Conservation (phyloP, 2,888 invertebrate species). For the Plusia festucae region DNA sequence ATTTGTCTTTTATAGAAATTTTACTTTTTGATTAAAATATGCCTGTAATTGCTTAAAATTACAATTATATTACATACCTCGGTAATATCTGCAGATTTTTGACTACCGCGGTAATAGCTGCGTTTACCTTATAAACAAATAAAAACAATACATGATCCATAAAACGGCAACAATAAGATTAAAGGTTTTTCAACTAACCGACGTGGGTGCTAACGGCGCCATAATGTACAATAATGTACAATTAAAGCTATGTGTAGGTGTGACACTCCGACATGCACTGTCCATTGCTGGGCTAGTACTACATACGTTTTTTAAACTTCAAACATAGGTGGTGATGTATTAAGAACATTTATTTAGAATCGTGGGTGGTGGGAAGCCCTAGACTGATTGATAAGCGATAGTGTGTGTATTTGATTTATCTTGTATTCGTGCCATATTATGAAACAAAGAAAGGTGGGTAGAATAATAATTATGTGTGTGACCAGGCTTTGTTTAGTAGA, state of each 20-base stretch:
- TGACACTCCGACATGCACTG: conserved; percentile 50
- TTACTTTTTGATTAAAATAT: no score
- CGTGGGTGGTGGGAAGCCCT: conserved; percentile 48
- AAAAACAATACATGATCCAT: conserved; percentile 34
- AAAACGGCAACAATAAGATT: conserved; percentile 32
- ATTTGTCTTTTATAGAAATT: no score
- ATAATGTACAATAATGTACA: conserved; percentile 57
- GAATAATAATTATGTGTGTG: conserved; percentile 12
- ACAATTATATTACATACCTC: no score
- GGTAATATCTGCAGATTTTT: no score
- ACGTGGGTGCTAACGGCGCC: conserved; percentile 71
- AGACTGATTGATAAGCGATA: conserved; percentile 57
- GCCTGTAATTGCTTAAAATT: no score
- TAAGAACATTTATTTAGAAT: conserved; percentile 5
- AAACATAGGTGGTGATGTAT: conserved; percentile 25
- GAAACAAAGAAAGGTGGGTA: conserved; percentile 41
- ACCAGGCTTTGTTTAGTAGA: not conserved
- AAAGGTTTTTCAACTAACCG: conserved; percentile 35
- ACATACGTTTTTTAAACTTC: no score
- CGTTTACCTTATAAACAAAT: conserved; percentile 30
- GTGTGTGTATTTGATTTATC: conserved; percentile 24
- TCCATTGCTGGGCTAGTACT: conserved; percentile 16
- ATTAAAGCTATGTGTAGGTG: conserved; percentile 66
- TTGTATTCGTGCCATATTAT: conserved; percentile 33
- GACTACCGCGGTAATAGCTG: no score